Conservation (phyloP, 1,140 invertebrate genomes). For the Liolophura sinensis region DNA sequence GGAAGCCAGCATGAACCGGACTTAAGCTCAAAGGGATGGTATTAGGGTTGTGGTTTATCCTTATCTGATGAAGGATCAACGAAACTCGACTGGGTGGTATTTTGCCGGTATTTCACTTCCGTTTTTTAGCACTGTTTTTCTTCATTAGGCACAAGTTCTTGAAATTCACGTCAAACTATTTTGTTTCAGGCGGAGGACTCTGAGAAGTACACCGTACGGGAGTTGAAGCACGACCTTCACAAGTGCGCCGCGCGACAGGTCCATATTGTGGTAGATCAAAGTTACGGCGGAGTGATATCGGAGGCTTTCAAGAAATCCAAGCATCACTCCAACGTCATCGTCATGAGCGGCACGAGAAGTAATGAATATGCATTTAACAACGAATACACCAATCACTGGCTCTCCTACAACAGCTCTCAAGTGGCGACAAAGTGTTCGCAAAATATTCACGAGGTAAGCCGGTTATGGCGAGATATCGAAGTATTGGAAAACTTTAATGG, state of each 20-base stretch:
- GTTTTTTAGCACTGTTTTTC: not conserved
- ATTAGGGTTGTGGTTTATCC: too few species aligned
- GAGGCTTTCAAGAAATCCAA: constrained; percentile 43
- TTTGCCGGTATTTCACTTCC: not conserved
- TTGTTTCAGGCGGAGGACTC: constrained; percentile 53
- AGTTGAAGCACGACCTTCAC: constrained; percentile 60
- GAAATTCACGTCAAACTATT: not conserved
- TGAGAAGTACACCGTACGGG: constrained; percentile 61
- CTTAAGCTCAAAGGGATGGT: too few species aligned
- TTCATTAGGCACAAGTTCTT: not conserved
- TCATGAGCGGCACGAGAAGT: constrained; percentile 52
- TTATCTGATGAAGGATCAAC: too few species aligned
- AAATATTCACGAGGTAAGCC: constrained; percentile 57
- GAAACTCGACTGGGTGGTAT: too few species aligned
- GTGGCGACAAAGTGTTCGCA: constrained; percentile 39
- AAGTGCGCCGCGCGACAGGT: constrained; percentile 61
- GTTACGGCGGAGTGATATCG: constrained; percentile 58
- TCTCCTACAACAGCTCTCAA: constrained; percentile 46
- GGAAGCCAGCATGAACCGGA: too few species aligned
- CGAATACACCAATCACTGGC: constrained; percentile 59
- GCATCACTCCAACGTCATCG: constrained; percentile 57
- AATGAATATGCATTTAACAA: constrained; percentile 55
- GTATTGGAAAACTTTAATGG: too few species aligned
- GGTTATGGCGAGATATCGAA: constrained; percentile 1
- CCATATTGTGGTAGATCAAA: constrained; percentile 62